Evolutionary conservation across 2,888 invertebrate species (phyloP).

Genomic region (Thymelicus lineola): DNA sequence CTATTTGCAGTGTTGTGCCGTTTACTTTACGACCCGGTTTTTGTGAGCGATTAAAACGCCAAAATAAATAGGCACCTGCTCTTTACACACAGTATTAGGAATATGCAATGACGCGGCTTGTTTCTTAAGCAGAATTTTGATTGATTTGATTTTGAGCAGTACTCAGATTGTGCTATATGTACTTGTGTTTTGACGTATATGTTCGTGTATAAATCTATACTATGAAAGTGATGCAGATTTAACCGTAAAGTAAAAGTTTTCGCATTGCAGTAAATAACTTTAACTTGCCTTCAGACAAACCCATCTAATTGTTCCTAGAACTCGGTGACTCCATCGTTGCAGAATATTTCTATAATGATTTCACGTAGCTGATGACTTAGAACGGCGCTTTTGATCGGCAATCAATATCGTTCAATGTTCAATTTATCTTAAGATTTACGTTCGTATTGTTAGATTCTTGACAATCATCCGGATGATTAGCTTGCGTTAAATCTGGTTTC

Average conservation of each 20-base stretch:
- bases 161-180: not conserved
- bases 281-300: slow-evolving; percentile 7
- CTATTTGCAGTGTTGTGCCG: slow-evolving; percentile 72
- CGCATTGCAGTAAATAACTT: not conserved
- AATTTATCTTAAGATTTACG: slow-evolving; percentile 75
- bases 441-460: slow-evolving; percentile 66
- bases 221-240: too few species aligned
- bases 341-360: slow-evolving; percentile 59
- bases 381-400: slow-evolving; percentile 70
- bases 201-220: too few species aligned
- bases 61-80: slow-evolving; percentile 49
- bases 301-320: slow-evolving; percentile 55
- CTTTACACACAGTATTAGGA: slow-evolving; percentile 14
- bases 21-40: slow-evolving; percentile 68
- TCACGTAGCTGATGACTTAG: slow-evolving; percentile 62
- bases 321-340: slow-evolving; percentile 60
- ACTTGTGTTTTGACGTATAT: not conserved
- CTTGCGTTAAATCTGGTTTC: slow-evolving; percentile 39
- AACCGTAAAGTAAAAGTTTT: not conserved
- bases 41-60: slow-evolving; percentile 65
- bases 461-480: slow-evolving; percentile 64
- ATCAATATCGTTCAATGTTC: slow-evolving; percentile 69
- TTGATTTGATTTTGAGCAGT: not conserved
- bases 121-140: not conserved
- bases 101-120: slow-evolving; percentile 7